phyloP scores from a whole-genome alignment of 2,797 vertebrate genomes.

The Danio aesculapii region DNA sequence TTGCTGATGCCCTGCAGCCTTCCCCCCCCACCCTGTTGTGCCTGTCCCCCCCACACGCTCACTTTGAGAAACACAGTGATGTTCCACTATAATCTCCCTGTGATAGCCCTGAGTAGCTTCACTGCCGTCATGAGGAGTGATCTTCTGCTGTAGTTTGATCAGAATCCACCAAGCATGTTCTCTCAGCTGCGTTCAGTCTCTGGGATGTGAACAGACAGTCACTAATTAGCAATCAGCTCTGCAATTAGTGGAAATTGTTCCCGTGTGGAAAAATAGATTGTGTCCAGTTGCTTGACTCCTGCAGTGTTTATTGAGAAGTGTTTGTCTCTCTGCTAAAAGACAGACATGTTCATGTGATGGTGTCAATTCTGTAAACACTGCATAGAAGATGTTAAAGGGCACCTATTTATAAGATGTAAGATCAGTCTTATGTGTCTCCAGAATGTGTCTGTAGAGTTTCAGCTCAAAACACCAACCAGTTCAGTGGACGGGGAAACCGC shows the following conservation, averaged over 20 bases:
- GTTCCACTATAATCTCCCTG: too few species aligned
- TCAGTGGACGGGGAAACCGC: too few species aligned
- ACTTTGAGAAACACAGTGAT: too few species aligned
- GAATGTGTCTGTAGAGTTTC: too few species aligned
- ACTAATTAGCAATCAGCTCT: slow-evolving; percentile 61
- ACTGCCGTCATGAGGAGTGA: not conserved
- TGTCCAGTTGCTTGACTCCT: slow-evolving; percentile 26
- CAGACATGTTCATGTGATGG: not conserved
- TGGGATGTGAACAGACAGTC: slow-evolving; percentile 57
- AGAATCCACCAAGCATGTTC: slow-evolving; percentile 19
- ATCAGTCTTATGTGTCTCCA: too few species aligned
- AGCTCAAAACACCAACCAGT: too few species aligned
- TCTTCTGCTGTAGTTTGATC: not conserved
- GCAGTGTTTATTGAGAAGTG: slow-evolving; percentile 13
- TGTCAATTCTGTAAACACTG: not conserved
- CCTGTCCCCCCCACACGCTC: too few species aligned
- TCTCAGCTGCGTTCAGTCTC: slow-evolving; percentile 43
- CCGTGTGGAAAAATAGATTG: slow-evolving; percentile 47
- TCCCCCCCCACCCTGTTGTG: too few species aligned
- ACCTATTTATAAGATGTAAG: too few species aligned
- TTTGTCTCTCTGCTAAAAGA: slow-evolving; percentile 12
- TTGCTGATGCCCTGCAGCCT: too few species aligned
- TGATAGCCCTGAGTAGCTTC: too few species aligned
- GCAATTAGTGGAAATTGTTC: slow-evolving; percentile 63
- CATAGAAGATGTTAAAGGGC: too few species aligned